Evolutionary conservation across 2,888 invertebrate genomes (phyloP).

Genomic region (Brachyptera risi): DNA sequence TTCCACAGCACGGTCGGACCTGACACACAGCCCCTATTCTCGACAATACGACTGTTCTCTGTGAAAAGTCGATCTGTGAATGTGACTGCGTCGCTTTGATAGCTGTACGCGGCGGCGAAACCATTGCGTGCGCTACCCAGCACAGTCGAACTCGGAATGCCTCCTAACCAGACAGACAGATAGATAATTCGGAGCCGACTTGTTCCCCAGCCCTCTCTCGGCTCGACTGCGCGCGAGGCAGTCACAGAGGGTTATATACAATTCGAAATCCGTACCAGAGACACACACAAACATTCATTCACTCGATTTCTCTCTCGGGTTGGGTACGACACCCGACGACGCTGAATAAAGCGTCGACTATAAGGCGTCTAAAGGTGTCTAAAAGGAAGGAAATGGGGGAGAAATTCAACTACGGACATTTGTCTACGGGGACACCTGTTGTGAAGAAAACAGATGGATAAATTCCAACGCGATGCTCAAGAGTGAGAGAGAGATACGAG

Average conservation of each 20-base stretch:
- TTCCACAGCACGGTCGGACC: background rate
- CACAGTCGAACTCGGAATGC: constrained; percentile 31
- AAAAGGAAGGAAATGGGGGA: constrained; percentile 8
- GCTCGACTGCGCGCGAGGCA: background rate
- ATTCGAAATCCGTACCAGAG: too few relatives aligned
- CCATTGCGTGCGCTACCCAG: constrained; percentile 26
- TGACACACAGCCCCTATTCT: too few relatives aligned
- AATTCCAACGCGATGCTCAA: background rate
- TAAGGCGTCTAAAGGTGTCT: background rate
- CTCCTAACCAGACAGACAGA: constrained; percentile 17
- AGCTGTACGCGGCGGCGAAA: background rate
- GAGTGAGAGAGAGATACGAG: background rate
- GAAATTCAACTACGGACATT: constrained; percentile 10
- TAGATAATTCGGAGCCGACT: constrained; percentile 10
- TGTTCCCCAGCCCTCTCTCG: constrained; percentile 12
- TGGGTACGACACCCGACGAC: background rate
- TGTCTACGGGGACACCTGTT: constrained; percentile 20
- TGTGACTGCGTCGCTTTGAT: constrained; percentile 6
- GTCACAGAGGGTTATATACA: background rate
- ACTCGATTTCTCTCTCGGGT: constrained; percentile 2
- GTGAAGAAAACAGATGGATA: background rate
- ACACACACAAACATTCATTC: constrained; percentile 19
- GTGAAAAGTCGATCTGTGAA: constrained; percentile 15
- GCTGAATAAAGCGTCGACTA: background rate
- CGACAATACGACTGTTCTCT: too few relatives aligned